These are phyloP conservation scores for Protonemura montana DNA, from an alignment of 2,888 invertebrate genomes.

Conservation along the genomic window DNA sequence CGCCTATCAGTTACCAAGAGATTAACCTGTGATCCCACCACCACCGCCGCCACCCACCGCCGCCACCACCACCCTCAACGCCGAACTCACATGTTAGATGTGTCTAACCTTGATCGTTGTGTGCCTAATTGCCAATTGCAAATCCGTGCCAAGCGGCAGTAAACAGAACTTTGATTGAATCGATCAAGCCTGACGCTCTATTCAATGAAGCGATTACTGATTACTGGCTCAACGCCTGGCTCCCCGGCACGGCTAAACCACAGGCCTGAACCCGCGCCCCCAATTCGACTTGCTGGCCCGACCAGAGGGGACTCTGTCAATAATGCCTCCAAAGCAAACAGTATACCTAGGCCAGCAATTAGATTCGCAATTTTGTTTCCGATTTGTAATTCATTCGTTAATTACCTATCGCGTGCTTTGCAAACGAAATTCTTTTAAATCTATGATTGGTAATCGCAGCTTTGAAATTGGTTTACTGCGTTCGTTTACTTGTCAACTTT, in stretches of 20 bases:
- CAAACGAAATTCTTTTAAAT: background rate
- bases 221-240: background rate
- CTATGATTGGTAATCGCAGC: background rate
- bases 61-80: background rate
- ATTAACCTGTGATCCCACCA: background rate
- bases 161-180: constrained; percentile 5
- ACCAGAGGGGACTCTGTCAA: background rate
- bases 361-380: constrained; percentile 7
- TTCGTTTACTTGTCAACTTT: background rate
- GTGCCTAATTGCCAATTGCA: background rate
- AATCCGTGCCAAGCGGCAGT: background rate
- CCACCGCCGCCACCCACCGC: background rate
- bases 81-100: background rate
- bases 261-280: background rate
- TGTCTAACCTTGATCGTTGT: background rate
- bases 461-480: background rate
- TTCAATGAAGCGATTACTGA: constrained; percentile 12
- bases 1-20: background rate
- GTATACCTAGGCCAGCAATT: background rate
- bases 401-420: background rate
- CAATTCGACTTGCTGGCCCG: background rate
- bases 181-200: background rate
- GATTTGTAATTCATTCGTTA: background rate
- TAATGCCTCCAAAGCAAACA: background rate
- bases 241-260: background rate